Conservation (phyloP, 2,113 vertebrate genomes). For the Megaceryle torquata region DNA sequence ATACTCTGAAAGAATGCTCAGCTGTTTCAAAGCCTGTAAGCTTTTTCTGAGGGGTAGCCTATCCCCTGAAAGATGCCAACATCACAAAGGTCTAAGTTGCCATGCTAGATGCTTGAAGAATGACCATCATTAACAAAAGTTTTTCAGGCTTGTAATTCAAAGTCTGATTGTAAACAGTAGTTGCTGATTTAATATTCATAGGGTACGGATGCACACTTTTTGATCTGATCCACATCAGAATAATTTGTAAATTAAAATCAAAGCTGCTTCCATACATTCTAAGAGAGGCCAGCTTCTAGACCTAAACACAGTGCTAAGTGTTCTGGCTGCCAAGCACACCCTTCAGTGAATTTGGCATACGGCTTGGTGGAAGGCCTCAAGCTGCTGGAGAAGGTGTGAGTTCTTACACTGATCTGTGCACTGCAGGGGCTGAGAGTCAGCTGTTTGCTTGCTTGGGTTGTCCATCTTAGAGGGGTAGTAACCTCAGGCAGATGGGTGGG, state of each 20-base stretch:
- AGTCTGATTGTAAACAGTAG: background rate
- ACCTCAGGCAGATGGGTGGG: background rate
- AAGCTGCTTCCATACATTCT: background rate
- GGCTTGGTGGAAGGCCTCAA: background rate
- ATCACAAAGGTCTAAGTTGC: background rate
- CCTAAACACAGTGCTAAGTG: background rate
- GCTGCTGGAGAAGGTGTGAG: background rate
- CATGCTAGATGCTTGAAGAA: background rate
- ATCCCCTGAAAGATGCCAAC: background rate
- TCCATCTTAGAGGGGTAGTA: background rate
- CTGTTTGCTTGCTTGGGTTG: background rate
- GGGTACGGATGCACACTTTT: background rate
- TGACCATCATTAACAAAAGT: background rate
- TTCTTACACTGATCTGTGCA: background rate
- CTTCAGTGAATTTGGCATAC: background rate
- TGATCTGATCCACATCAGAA: background rate
- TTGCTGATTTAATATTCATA: background rate
- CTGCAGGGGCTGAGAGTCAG: background rate
- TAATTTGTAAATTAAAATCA: background rate
- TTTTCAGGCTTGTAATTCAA: background rate
- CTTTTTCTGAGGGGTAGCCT: background rate
- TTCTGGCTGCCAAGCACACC: background rate
- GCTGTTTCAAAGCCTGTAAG: background rate
- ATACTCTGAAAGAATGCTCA: background rate
- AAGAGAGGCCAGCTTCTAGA: background rate